Conservation (phyloP, 1,140 invertebrate species). For the Papilio helenus region DNA sequence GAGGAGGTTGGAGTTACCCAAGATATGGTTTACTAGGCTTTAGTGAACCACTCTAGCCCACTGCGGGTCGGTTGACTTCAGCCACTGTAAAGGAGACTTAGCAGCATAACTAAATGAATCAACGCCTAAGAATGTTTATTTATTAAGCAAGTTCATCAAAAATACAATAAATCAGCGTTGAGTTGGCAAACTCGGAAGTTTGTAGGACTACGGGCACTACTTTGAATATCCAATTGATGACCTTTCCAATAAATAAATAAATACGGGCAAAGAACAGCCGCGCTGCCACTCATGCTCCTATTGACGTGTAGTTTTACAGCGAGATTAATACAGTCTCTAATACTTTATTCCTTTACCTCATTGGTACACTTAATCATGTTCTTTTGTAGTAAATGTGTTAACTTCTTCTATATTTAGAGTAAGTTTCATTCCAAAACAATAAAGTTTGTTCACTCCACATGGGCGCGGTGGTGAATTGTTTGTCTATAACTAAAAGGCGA, state of each 20-base stretch:
- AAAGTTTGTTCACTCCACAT: constrained; percentile 57
- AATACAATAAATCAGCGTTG: too few relatives aligned
- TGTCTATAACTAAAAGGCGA: constrained; percentile 58
- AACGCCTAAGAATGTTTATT: too few relatives aligned
- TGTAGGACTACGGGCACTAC: too few relatives aligned
- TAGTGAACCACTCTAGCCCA: too few relatives aligned
- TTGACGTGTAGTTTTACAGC: neutral
- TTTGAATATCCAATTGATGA: too few relatives aligned
- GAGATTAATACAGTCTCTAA: neutral
- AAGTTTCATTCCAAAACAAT: constrained; percentile 59
- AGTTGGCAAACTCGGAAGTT: too few relatives aligned
- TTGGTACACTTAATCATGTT: neutral
- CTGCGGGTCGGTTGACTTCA: too few relatives aligned
- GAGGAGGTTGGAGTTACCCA: too few relatives aligned
- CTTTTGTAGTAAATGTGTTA: constrained; percentile 29
- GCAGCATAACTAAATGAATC: neutral
- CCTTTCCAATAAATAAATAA: too few relatives aligned
- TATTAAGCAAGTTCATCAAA: too few relatives aligned
- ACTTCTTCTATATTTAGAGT: constrained; percentile 62
- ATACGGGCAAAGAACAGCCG: neutral
- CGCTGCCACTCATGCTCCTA: neutral
- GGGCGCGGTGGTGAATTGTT: constrained; percentile 48
- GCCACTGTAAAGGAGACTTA: neutral
- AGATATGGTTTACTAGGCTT: too few relatives aligned
- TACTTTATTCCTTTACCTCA: constrained; percentile 23